phyloP scores from a whole-genome alignment of 2,888 invertebrate genomes.

The Muscina levida region DNA sequence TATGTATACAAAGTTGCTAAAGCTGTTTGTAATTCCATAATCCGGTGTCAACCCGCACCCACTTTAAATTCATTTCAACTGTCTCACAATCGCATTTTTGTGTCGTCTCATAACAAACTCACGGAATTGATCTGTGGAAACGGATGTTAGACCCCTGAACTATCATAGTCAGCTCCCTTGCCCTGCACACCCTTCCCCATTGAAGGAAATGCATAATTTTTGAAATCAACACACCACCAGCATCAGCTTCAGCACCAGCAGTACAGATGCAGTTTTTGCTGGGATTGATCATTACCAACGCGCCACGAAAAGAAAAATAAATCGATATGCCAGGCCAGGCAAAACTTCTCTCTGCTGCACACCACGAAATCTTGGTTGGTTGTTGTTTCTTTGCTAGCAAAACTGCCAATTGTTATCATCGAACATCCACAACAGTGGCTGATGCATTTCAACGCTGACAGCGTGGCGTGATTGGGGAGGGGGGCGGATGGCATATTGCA shows the following conservation, averaged over 20 bases:
- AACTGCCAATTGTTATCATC: slow-evolving; percentile 1
- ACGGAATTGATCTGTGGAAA: not conserved
- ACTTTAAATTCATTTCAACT: no score
- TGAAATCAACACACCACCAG: not conserved
- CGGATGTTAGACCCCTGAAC: not conserved
- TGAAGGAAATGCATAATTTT: slow-evolving; percentile 16
- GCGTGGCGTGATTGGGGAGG: not conserved
- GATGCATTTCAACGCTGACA: not conserved
- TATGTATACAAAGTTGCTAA: no score
- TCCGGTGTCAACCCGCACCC: no score
- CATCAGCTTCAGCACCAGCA: not conserved
- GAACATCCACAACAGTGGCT: not conserved
- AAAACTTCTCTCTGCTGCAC: not conserved
- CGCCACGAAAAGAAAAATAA: not conserved
- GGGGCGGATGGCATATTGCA: not conserved
- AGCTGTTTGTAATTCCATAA: no score
- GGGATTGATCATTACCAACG: not conserved
- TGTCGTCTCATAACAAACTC: no score
- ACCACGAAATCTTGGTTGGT: not conserved
- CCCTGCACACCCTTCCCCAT: no score
- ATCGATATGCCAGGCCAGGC: not conserved
- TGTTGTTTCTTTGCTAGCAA: not conserved
- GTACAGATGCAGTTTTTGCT: not conserved
- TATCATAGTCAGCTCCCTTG: not conserved
- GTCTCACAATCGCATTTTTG: no score